Percentiles rank a stretch among this genome's conserved stretches.
phyloP scores from a whole-genome alignment of 2,113 vertebrate genomes.

The Mormoops blainvillei region DNA sequence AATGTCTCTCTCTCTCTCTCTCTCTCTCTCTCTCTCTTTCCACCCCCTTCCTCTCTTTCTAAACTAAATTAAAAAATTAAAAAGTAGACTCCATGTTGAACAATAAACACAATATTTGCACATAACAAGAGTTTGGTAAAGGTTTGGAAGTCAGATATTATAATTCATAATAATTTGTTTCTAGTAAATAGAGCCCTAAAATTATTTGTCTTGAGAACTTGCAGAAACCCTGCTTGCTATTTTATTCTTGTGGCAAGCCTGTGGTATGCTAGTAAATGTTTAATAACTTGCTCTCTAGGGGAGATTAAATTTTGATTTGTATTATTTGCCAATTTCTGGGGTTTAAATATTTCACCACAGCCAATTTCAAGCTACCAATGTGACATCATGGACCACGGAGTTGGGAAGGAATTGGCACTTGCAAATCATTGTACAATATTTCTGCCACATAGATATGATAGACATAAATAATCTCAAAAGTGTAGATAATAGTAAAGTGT shows the following conservation, averaged over 20 bases:
- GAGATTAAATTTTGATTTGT: neutral
- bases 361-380: neutral
- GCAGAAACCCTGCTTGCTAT: neutral
- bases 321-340: neutral
- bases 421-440: neutral
- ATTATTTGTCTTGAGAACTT: neutral
- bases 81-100: neutral
- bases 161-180: neutral
- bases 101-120: neutral
- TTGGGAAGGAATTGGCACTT: neutral
- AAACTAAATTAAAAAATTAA: neutral
- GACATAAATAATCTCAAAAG: neutral
- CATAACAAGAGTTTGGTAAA: neutral
- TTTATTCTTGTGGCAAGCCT: neutral
- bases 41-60: neutral
- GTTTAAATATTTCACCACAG: neutral
- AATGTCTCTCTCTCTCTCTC: neutral
- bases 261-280: neutral
- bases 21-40: neutral
- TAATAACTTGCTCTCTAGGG: neutral
- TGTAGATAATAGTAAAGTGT: neutral
- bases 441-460: neutral
- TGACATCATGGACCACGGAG: neutral
- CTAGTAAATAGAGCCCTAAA: neutral
- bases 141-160: neutral